Conservation (phyloP, 2,888 invertebrate species). For the Acanthococcus lagerstroemiae region DNA sequence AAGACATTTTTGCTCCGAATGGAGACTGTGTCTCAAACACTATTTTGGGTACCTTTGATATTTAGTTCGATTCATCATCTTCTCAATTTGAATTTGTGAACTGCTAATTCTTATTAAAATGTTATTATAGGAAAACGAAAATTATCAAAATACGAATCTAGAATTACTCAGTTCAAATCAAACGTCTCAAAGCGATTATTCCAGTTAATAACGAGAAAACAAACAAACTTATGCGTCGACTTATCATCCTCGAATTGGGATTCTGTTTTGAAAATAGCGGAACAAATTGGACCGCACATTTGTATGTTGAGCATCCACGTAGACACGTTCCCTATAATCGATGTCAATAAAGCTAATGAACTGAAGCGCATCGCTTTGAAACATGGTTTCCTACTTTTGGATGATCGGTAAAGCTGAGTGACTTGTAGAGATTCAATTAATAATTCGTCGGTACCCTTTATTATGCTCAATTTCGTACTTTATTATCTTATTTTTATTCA, state of each 20-base stretch:
- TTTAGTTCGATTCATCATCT: no score
- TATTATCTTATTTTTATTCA: neutral
- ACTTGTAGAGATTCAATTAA: no score
- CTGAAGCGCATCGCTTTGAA: neutral
- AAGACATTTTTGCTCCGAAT: constrained; percentile 5
- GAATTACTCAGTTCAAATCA: neutral
- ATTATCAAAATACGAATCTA: neutral
- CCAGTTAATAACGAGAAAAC: constrained; percentile 3
- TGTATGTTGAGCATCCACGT: constrained; percentile 1
- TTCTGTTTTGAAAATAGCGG: neutral
- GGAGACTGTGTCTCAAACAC: constrained; percentile 16
- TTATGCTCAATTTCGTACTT: no score
- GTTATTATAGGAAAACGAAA: neutral
- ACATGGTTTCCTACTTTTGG: constrained; percentile 10
- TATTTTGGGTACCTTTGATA: constrained; percentile 4
- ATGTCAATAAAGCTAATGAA: neutral
- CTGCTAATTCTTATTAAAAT: neutral
- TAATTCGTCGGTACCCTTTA: no score
- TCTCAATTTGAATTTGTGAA: neutral
- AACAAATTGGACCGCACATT: constrained; percentile 19
- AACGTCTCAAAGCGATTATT: constrained; percentile 1
- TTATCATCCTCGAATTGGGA: neutral
- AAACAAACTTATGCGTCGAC: constrained; percentile 8
- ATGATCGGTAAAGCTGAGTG: constrained; percentile 18
- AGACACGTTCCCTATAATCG: neutral